Evolutionary conservation across 2,888 invertebrate species (phyloP).

Genomic region (Darwinula stevensoni): DNA sequence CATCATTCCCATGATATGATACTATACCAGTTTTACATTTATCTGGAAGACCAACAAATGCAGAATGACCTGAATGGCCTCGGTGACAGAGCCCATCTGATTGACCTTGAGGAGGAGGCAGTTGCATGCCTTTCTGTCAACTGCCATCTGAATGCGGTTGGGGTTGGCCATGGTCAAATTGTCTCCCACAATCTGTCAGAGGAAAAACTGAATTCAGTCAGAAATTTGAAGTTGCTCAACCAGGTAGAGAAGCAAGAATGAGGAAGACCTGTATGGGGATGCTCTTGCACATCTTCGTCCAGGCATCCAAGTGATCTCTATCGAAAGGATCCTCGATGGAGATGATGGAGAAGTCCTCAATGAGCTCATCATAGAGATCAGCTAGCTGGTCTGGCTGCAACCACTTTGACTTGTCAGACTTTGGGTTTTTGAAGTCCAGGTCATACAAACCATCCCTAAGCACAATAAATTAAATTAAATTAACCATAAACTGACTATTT

Average conservation of each 20-base stretch:
- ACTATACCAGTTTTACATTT: constrained; percentile 32
- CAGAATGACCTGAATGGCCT: constrained; percentile 85
- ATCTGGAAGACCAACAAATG: too few relatives aligned
- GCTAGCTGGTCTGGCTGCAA: constrained; percentile 50
- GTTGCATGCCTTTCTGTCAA: constrained; percentile 92
- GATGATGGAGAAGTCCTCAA: constrained; percentile 62
- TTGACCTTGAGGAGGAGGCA: constrained; percentile 88
- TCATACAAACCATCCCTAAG: constrained; percentile 36
- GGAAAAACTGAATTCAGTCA: background rate
- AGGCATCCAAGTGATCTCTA: constrained; percentile 94
- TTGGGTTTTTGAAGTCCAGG: constrained; percentile 88
- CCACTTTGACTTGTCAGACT: constrained; percentile 52
- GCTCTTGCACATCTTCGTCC: constrained; percentile 42
- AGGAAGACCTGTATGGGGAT: constrained; percentile 33
- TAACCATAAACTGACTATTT: too few relatives aligned
- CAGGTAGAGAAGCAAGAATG: background rate
- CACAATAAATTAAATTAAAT: too few relatives aligned
- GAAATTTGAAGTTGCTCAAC: background rate
- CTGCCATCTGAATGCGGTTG: constrained; percentile 66
- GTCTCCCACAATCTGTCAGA: constrained; percentile 50
- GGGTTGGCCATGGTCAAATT: constrained; percentile 90
- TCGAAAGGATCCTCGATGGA: constrained; percentile 99
- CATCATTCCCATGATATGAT: constrained; percentile 53
- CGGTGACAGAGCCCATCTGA: constrained; percentile 93
- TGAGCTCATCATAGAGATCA: constrained; percentile 61